A percentile compares a stretch with the other conserved stretches of the same genome.
These are phyloP conservation scores for Opisthocomus hoazin DNA, from an alignment of 2,113 vertebrate genomes.

Conservation along the genomic window DNA sequence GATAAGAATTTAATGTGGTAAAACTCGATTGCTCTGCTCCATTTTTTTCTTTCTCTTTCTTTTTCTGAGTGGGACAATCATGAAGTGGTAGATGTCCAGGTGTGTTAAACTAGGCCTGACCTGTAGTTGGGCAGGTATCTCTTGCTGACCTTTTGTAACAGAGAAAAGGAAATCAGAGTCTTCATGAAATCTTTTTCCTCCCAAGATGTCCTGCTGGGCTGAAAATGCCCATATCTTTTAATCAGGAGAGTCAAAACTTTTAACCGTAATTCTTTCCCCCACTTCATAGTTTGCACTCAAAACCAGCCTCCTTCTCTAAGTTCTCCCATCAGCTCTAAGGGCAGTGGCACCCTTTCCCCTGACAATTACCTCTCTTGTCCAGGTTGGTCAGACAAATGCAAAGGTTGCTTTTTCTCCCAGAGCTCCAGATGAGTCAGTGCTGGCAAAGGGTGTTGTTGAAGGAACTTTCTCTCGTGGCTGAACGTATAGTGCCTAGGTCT, in stretches of 20 bases:
- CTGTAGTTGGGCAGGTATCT: background rate
- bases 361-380: background rate
- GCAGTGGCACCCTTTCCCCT: background rate
- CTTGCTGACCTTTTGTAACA: background rate
- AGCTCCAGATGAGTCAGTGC: background rate
- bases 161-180: too few relatives aligned
- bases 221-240: background rate
- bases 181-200: too few relatives aligned
- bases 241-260: background rate
- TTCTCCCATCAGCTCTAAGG: background rate
- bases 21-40: background rate
- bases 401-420: background rate
- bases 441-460: background rate
- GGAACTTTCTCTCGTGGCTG: background rate
- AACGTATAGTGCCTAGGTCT: background rate
- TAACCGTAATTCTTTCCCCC: background rate
- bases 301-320: background rate
- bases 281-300: background rate
- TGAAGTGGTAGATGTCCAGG: background rate
- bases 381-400: background rate
- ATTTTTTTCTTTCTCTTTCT: background rate
- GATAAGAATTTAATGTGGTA: background rate
- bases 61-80: background rate
- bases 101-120: background rate
- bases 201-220: background rate